Conservation (phyloP, 23 tunicate species). For the Trididemnum miniatum region DNA sequence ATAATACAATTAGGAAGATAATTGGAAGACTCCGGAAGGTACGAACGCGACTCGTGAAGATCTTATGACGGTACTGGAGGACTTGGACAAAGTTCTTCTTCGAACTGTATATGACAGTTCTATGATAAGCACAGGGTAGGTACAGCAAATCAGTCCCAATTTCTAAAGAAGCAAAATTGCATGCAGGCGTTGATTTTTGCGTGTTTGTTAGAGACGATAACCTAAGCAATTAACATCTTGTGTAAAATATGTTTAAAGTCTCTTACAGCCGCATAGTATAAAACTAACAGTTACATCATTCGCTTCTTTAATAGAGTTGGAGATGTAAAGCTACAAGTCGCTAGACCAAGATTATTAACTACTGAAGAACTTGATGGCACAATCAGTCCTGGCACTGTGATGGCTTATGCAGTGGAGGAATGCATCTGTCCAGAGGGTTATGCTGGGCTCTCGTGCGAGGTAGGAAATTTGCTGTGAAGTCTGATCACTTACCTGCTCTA, state of each 20-base stretch:
- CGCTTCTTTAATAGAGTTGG: constrained; percentile 80
- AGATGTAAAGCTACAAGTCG: constrained; percentile 51
- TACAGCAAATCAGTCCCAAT: no score
- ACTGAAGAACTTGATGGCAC: neutral
- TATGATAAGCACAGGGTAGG: constrained; percentile 88
- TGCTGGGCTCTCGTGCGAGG: constrained; percentile 94
- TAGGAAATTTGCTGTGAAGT: constrained; percentile 5
- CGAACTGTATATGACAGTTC: constrained; percentile 84
- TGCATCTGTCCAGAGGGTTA: constrained; percentile 91
- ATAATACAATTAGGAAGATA: constrained; percentile 22
- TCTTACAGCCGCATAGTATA: no score
- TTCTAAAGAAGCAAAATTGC: no score
- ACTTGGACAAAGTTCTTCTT: constrained; percentile 48
- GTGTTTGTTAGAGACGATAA: no score
- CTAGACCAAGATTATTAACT: neutral
- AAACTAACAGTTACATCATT: no score
- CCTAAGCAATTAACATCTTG: no score
- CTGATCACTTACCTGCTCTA: no score
- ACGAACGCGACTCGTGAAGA: constrained; percentile 64
- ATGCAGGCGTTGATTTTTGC: no score
- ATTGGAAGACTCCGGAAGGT: constrained; percentile 67
- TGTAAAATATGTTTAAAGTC: no score
- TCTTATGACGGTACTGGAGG: constrained; percentile 40
- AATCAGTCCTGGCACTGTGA: constrained; percentile 11
- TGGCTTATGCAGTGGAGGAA: constrained; percentile 73